Percentiles rank a stretch among this genome's conserved stretches.
phyloP scores from a whole-genome alignment of 1,140 invertebrate genomes.

The Caenorhabditis tropicalis region DNA sequence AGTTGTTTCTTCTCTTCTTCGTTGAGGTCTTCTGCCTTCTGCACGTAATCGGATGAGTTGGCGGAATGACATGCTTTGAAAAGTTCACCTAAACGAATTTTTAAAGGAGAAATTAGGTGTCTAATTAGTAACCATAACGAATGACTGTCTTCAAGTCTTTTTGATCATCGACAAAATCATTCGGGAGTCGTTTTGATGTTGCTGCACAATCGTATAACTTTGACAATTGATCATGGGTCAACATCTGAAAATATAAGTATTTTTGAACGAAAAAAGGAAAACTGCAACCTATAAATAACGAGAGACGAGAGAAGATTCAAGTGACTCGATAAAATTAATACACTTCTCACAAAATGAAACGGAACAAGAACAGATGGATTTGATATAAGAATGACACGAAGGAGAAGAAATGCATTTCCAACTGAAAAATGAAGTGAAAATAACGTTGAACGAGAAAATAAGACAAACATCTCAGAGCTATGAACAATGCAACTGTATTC shows the following conservation, averaged over 20 bases:
- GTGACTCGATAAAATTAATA: background rate
- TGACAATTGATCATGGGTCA: background rate
- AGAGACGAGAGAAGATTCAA: background rate
- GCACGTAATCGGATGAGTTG: background rate
- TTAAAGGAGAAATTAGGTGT: background rate
- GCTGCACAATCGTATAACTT: background rate
- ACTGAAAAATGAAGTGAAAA: background rate
- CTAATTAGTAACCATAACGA: background rate
- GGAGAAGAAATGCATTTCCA: conserved; percentile 12
- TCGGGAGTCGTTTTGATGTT: background rate
- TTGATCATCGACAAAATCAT: background rate
- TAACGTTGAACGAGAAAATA: background rate
- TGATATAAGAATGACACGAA: background rate
- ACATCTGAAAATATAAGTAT: background rate
- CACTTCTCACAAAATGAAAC: background rate
- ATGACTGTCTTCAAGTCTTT: background rate
- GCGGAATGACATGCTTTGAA: background rate
- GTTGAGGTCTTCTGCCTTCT: background rate
- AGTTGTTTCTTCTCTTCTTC: background rate
- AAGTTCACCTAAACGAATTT: background rate
- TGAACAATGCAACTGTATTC: background rate
- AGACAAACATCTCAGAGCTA: background rate
- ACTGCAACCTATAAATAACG: background rate
- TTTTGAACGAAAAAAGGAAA: background rate
- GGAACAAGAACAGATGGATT: background rate